phyloP scores from a whole-genome alignment of 2,113 vertebrate species.

The Rhea pennata region DNA sequence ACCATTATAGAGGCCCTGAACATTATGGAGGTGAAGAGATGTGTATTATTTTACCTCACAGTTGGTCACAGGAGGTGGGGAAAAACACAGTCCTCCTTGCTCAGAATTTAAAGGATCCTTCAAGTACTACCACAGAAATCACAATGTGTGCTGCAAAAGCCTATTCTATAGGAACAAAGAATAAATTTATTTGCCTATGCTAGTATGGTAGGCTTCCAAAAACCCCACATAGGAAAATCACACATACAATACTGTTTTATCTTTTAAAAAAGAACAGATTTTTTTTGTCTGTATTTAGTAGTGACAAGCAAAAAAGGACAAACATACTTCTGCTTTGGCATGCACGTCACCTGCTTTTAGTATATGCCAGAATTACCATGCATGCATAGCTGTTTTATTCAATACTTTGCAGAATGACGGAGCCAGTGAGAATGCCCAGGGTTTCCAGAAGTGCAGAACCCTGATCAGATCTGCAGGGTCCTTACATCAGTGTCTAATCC shows the following conservation, averaged over 20 bases:
- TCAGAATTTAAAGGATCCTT: not conserved
- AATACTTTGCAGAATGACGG: conserved; percentile 16
- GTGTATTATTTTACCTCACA: not conserved
- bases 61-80: not conserved
- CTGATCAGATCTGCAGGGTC: not conserved
- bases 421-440: not conserved
- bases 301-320: not conserved
- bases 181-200: not conserved
- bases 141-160: not conserved
- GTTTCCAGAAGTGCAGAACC: not conserved
- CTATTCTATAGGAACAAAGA: not conserved
- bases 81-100: not conserved
- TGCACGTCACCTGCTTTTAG: not conserved
- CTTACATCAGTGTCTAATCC: not conserved
- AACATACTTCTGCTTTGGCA: not conserved
- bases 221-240: not conserved
- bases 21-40: not conserved
- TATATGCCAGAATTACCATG: conserved; percentile 3
- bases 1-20: not conserved
- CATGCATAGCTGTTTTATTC: not conserved
- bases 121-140: not conserved
- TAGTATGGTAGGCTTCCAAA: not conserved
- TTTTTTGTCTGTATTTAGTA: not conserved
- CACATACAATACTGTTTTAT: not conserved
- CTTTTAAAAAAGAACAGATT: not conserved